Conservation (phyloP, 2,113 vertebrate genomes). For the Nesoenas mayeri region DNA sequence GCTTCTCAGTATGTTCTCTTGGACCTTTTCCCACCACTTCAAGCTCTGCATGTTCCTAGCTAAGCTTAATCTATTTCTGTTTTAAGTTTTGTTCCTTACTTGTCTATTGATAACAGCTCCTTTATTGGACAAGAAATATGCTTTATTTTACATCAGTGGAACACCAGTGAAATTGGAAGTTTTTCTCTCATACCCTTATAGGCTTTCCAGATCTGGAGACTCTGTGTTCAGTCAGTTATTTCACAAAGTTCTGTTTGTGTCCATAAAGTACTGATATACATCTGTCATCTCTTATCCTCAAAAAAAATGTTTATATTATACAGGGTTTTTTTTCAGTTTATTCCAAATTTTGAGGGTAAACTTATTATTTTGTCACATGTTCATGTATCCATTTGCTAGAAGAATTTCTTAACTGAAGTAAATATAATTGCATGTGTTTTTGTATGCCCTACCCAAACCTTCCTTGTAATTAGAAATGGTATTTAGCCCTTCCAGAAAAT, state of each 20-base stretch:
- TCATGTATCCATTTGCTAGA: neutral
- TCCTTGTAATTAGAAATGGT: neutral
- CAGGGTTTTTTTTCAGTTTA: neutral
- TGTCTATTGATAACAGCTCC: neutral
- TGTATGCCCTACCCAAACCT: neutral
- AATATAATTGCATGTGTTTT: neutral
- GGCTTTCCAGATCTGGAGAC: neutral
- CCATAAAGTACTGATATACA: neutral
- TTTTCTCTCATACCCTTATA: neutral
- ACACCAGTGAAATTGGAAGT: neutral
- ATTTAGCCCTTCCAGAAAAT: neutral
- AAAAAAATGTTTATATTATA: neutral
- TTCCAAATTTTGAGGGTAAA: neutral
- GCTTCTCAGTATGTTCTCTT: neutral
- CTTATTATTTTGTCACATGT: neutral
- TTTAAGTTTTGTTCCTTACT: neutral
- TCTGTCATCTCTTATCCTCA: neutral
- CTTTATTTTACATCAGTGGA: neutral
- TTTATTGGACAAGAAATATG: neutral
- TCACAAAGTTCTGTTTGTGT: neutral
- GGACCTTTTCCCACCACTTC: neutral
- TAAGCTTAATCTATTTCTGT: neutral
- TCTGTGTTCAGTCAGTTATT: neutral
- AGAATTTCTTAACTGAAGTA: neutral
- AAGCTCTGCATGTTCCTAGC: neutral